Conservation (phyloP, 2,888 invertebrate genomes). For the Miltochrista miniata region DNA sequence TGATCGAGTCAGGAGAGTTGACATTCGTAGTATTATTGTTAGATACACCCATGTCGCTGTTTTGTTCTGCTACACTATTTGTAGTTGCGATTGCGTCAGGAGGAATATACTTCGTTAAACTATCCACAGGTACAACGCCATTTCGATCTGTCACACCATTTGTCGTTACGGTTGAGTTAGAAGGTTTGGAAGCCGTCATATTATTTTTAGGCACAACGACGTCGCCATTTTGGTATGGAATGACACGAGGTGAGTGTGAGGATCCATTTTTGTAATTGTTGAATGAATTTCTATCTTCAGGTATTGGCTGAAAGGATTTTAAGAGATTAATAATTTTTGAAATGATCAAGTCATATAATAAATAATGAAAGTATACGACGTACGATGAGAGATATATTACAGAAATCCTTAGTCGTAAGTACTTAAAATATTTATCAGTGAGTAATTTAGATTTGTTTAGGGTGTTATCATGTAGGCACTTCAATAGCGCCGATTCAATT, state of each 20-base stretch:
- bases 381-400: background rate
- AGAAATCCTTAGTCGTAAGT: background rate
- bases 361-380: background rate
- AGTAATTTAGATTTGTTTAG: background rate
- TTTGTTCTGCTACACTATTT: too few species aligned
- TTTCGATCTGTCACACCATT: conserved; percentile 55
- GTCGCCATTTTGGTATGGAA: conserved; percentile 42
- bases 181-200: background rate
- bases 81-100: too few species aligned
- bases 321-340: background rate
- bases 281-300: conserved; percentile 38
- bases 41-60: conserved; percentile 37
- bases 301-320: conserved; percentile 49
- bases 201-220: conserved; percentile 10
- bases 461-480: background rate
- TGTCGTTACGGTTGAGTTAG: conserved; percentile 21
- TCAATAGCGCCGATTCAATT: background rate
- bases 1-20: background rate
- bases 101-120: too few species aligned
- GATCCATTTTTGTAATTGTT: conserved; percentile 1
- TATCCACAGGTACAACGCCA: too few species aligned
- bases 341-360: background rate
- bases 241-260: conserved; percentile 3
- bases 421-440: background rate
- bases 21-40: conserved; percentile 6